These are phyloP conservation scores for Todiramphus chloris DNA, from an alignment of 2,113 vertebrate species.

Conservation along the genomic window DNA sequence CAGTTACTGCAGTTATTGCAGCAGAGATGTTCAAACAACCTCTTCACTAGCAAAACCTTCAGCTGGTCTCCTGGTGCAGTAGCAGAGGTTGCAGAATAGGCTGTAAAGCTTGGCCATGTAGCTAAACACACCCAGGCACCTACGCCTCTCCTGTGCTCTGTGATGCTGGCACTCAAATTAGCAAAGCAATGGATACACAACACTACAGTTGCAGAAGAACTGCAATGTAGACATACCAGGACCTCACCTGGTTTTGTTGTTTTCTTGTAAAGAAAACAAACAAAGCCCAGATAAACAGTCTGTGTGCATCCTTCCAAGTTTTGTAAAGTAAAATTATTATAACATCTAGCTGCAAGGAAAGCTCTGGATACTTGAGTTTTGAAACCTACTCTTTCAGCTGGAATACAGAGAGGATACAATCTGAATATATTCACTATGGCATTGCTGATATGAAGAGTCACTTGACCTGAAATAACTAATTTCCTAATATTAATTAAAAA, in stretches of 20 bases:
- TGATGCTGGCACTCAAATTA: neutral
- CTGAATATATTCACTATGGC: neutral
- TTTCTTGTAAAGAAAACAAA: neutral
- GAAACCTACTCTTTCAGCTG: neutral
- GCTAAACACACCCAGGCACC: rapidly evolving
- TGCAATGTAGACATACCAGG: neutral
- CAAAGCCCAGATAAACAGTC: neutral
- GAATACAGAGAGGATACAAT: neutral
- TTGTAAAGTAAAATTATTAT: neutral
- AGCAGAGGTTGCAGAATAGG: neutral
- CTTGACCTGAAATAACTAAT: neutral
- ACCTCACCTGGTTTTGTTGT: neutral
- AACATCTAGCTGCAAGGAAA: neutral
- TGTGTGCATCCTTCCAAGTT: neutral
- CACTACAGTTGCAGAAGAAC: neutral
- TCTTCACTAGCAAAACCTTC: neutral
- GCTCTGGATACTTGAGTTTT: neutral
- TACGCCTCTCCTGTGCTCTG: rapidly evolving
- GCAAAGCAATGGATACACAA: neutral
- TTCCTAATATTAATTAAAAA: neutral
- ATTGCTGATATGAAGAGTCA: neutral
- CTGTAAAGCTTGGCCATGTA: neutral
- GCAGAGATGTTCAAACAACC: neutral
- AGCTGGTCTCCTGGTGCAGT: neutral
- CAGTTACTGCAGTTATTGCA: neutral